Evolutionary conservation across 2,888 invertebrate genomes (phyloP), one percentile per base, ranked within the genome.

Genomic region (Meiosimyza decipiens): DNA sequence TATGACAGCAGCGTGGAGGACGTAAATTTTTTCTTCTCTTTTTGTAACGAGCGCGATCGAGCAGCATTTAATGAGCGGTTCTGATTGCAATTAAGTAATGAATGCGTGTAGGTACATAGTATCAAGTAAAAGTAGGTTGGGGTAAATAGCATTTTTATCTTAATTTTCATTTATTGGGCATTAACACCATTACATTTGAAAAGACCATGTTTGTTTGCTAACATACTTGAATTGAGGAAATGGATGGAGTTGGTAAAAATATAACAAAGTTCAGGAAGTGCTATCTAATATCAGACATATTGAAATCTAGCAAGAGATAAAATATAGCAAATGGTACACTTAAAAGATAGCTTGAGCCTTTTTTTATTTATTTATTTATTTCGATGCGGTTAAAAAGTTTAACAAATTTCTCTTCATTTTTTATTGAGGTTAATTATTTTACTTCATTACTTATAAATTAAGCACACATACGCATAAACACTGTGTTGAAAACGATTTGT

Each of bases 371-470:
- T 6, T 40, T 22, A 28, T 28, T 28, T 28, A 0, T 9, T 40
- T 40, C 40, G 22, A 60, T 28, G 59, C 18, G 28, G 22, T 60
- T 15, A 60, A 60, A 60, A 28, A 22, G 16, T 16, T 54, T 54
- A 16, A 54, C 28, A 15, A 60, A 60, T 22, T 22, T 22, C 28
- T 60, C 59, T 13, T 4, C 12, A 15, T 22, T 15, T 60, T 60
- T 60, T 22, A 60, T 60, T 33, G 59, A 60, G 59, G 59, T 22
- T 60, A 60, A 60, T 60, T 60, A 60, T 60, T 60, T 33, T 60
- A 28, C 22, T 60, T 60, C 59, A 60, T 60, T 60, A 28, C 22
- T 15, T 18, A 18, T 28, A 13, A 40, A 60, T 60, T 22, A 15
- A 33, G 13, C 59, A 15, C 59, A 22, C 28, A 40, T 40, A 40